phyloP scores from a whole-genome alignment of 2,797 vertebrate genomes.

The Danio aesculapii region DNA sequence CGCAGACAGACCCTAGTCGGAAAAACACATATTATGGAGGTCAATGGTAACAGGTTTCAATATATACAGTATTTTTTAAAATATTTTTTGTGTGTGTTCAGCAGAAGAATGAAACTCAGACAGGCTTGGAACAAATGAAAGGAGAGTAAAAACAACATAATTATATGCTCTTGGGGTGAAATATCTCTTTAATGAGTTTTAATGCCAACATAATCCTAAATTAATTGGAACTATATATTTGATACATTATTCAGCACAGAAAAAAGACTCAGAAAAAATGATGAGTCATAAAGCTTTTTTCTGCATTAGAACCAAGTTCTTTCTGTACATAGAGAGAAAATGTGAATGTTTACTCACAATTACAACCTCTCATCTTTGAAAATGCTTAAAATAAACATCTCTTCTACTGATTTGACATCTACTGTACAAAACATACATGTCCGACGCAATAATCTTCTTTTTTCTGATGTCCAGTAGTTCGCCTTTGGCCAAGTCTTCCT shows the following conservation, averaged over 20 bases:
- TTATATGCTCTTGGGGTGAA: no score
- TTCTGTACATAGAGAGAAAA: neutral
- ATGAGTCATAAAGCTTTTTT: neutral
- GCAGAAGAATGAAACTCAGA: no score
- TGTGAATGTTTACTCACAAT: neutral
- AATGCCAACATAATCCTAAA: neutral
- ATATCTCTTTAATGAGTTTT: neutral
- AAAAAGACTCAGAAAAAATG: neutral
- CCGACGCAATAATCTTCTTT: neutral
- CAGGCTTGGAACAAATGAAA: no score
- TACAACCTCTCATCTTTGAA: neutral
- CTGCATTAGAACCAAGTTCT: neutral
- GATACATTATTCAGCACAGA: neutral
- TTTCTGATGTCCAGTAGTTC: neutral
- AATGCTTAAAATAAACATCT: neutral
- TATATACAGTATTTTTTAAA: no score
- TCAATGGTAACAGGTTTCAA: no score
- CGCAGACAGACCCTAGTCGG: no score
- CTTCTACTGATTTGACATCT: neutral
- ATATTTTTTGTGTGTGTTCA: no score
- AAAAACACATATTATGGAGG: no score
- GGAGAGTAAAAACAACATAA: no score
- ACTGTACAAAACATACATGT: neutral
- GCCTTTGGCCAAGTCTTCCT: conserved; percentile 27
- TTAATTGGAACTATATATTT: conserved; percentile 6